Evolutionary conservation across 1,140 invertebrate species (phyloP).

Genomic region (Trichonephila clavata): DNA sequence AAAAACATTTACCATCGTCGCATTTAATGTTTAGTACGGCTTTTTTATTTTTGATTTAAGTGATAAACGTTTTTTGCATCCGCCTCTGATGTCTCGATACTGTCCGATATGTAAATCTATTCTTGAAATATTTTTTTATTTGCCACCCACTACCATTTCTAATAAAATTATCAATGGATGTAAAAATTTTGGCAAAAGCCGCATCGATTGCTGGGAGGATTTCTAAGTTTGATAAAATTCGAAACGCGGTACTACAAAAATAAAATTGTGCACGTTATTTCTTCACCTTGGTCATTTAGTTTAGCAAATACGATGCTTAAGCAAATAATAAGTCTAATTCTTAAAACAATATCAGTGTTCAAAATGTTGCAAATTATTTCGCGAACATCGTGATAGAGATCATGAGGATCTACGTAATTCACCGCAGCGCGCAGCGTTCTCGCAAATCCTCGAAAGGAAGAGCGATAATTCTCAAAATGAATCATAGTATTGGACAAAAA

Average conservation of each 20-base stretch:
- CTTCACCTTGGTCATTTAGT: too few species aligned
- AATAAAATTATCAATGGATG: background rate
- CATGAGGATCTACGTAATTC: background rate
- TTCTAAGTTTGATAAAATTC: background rate
- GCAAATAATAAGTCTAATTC: background rate
- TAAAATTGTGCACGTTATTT: too few species aligned
- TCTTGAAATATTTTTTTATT: background rate
- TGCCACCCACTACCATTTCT: background rate
- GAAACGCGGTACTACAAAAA: too few species aligned
- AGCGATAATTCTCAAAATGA: background rate
- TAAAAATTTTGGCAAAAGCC: background rate
- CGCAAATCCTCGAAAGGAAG: background rate
- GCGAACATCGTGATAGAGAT: background rate
- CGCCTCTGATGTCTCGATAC: background rate
- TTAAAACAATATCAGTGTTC: background rate
- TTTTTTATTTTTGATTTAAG: background rate
- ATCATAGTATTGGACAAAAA: too few species aligned
- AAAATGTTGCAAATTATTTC: background rate
- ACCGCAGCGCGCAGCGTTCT: background rate
- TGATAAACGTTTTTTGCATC: background rate
- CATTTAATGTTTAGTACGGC: background rate
- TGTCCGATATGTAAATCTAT: background rate
- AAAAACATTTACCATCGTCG: background rate
- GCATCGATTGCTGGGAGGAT: background rate
- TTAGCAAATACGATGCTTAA: background rate